These are phyloP conservation scores for Corythaeola cristata DNA, from an alignment of 2,113 vertebrate genomes.

Conservation along the genomic window DNA sequence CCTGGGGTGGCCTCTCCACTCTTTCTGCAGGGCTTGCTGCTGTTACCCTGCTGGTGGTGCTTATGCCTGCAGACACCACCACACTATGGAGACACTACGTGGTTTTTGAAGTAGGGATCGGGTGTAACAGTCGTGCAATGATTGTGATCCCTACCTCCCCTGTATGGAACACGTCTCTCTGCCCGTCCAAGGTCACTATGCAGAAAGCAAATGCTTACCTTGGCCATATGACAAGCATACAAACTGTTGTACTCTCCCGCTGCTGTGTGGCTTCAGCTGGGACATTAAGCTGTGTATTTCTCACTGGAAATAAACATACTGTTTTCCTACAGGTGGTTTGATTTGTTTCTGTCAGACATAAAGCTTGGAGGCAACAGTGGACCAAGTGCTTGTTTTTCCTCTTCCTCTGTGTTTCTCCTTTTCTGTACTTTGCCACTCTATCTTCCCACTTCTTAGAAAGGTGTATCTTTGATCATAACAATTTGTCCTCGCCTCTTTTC, in stretches of 20 bases:
- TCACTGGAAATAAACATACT: not conserved
- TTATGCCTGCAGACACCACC: not conserved
- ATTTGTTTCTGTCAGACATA: not conserved
- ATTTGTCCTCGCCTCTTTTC: not conserved
- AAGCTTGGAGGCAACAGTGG: not conserved
- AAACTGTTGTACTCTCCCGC: not conserved
- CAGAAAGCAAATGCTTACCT: not conserved
- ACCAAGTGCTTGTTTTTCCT: not conserved
- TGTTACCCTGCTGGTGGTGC: not conserved
- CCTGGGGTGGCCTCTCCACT: not conserved
- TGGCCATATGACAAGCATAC: not conserved
- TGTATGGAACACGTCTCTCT: not conserved
- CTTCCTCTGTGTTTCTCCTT: not conserved
- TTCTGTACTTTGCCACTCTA: not conserved
- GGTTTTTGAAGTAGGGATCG: not conserved
- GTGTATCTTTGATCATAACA: not conserved
- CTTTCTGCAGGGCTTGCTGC: not conserved
- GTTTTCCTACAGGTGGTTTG: not conserved
- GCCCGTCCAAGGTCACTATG: not conserved
- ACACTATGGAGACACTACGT: not conserved
- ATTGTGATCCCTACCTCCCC: not conserved
- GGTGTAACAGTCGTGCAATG: not conserved
- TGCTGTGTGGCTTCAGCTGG: not conserved
- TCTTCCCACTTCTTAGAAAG: not conserved
- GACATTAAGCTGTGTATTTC: not conserved